A percentile compares a stretch with the other conserved stretches of the same genome.
These are phyloP conservation scores for Euthynnus affinis DNA, from an alignment of 2,797 vertebrate genomes.

Conservation along the genomic window DNA sequence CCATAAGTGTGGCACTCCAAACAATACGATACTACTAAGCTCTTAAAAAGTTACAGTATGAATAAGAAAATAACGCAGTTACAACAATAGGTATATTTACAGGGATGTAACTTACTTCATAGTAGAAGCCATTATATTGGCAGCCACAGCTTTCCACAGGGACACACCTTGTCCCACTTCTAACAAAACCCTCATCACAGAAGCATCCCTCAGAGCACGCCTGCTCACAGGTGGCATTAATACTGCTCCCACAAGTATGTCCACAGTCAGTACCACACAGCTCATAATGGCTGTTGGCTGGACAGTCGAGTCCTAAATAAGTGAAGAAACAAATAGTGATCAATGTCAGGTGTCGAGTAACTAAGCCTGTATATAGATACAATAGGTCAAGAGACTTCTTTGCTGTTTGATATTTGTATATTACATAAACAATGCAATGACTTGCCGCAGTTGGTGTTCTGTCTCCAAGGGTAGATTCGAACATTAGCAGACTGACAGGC, in stretches of 20 bases:
- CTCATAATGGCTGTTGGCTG: constrained; percentile 82
- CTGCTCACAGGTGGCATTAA: constrained; percentile 65
- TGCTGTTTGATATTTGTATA: too few species aligned
- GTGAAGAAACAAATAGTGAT: too few species aligned
- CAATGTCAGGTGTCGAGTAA: too few species aligned
- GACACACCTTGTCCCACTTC: constrained; percentile 75
- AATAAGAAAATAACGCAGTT: too few species aligned
- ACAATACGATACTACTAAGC: too few species aligned
- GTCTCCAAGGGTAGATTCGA: constrained; percentile 84
- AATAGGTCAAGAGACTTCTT: too few species aligned
- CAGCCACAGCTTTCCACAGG: constrained; percentile 77
- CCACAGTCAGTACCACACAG: constrained; percentile 81
- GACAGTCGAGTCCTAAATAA: constrained; percentile 67
- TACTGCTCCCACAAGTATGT: constrained; percentile 69
- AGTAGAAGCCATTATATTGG: constrained; percentile 76
- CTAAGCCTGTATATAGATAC: too few species aligned
- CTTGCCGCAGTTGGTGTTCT: constrained; percentile 74
- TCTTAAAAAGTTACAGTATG: too few species aligned
- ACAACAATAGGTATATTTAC: too few species aligned
- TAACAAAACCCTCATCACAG: constrained; percentile 75
- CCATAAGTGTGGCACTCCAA: too few species aligned
- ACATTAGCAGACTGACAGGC: constrained; percentile 85
- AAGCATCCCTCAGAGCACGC: constrained; percentile 83
- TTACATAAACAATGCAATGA: too few species aligned
- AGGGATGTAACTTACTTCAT: constrained; percentile 59